phyloP scores from a whole-genome alignment of 2,797 vertebrate species.

The Propithecus perrieri region DNA sequence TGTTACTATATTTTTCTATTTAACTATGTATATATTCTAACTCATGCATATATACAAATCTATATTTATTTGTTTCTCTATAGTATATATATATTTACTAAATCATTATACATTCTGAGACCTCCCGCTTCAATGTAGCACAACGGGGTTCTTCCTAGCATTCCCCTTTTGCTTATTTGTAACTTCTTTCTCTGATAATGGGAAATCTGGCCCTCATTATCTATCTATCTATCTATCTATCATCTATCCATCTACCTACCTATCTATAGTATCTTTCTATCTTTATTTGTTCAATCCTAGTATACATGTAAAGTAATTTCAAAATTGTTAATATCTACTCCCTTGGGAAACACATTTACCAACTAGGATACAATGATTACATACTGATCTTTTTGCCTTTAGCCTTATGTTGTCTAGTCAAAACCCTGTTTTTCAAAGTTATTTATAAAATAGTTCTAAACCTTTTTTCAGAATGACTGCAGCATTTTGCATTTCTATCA shows the following conservation, averaged over 20 bases:
- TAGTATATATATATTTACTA: background rate
- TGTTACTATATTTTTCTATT: background rate
- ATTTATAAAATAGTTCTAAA: background rate
- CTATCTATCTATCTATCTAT: background rate
- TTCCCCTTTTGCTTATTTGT: background rate
- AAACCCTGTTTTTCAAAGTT: background rate
- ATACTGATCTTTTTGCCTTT: background rate
- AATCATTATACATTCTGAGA: background rate
- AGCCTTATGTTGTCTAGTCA: background rate
- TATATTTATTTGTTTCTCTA: background rate
- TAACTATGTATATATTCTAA: background rate
- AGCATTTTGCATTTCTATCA: background rate
- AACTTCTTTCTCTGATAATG: background rate
- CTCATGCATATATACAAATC: background rate
- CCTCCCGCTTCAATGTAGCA: background rate
- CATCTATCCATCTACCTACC: too few relatives aligned
- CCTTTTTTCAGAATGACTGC: background rate
- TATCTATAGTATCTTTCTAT: too few relatives aligned
- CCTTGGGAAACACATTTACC: background rate
- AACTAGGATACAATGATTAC: background rate
- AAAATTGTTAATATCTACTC: background rate
- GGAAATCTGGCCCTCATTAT: background rate
- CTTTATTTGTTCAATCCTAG: background rate
- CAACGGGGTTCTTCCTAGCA: background rate
- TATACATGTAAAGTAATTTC: background rate